Evolutionary conservation across 1,140 invertebrate genomes (phyloP).

Genomic region (Brachionus rotundiformis): DNA sequence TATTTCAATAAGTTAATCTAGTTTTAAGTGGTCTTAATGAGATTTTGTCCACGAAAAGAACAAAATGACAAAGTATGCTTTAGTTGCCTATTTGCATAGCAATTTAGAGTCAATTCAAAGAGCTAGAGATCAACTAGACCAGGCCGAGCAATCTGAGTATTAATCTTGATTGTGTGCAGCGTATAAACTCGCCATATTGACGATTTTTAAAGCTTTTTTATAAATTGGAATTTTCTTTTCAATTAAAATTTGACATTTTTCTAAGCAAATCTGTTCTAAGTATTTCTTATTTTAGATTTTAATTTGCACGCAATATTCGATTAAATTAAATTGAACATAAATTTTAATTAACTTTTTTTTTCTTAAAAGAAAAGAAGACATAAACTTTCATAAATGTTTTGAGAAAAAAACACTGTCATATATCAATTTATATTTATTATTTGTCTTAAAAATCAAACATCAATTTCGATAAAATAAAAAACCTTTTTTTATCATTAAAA

Average conservation of each 20-base stretch:
- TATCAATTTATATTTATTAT: neutral
- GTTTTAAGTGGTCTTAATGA: slow-evolving; percentile 48
- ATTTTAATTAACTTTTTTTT: neutral
- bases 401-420: neutral
- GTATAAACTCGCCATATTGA: neutral
- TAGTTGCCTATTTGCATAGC: neutral
- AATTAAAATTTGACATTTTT: neutral
- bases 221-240: neutral
- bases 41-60: slow-evolving; percentile 17
- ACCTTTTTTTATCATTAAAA: neutral
- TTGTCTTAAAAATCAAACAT: neutral
- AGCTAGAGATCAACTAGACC: slow-evolving; percentile 11
- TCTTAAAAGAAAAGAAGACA: neutral
- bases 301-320: neutral
- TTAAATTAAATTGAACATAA: neutral
- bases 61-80: slow-evolving; percentile 18
- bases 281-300: neutral
- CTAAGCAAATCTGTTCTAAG: neutral
- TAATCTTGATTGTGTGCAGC: slow-evolving; percentile 28
- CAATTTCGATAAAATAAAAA: neutral
- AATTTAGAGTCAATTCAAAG: slow-evolving; percentile 6
- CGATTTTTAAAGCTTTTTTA: neutral
- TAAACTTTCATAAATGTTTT: neutral
- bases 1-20: slow-evolving; percentile 49
- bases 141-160: neutral